Evolutionary conservation across 2,113 vertebrate species (phyloP), one percentile per base, ranked within the genome.

Genomic region (Lynx canadensis): DNA sequence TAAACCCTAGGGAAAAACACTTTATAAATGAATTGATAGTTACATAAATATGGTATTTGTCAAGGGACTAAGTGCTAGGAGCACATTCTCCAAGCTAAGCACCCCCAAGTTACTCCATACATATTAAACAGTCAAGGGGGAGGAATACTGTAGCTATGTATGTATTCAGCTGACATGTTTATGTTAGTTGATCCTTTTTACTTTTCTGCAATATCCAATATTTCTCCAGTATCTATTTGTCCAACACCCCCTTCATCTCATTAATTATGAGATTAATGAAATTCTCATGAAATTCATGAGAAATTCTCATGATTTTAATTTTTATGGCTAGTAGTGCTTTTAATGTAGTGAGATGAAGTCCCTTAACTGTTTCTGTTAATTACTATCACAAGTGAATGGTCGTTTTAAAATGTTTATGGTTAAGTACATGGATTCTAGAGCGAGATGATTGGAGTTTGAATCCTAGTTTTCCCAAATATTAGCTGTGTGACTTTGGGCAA

Each of bases 21-120:
- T 94, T 92, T 83, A 52, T 90, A 96, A 95, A 71, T 84, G 25
- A 97, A 92, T 55, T 52, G 29, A 33, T 89, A 81, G 50, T 82
- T 85, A 52, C 76, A 95, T 97, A 94, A 94, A 79, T 92, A n/a
- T 18, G 57, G 29, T 80, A 29, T 95, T 83, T 92, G 57, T 85
- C 52, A 93, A 78, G 48, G 31, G 36, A 55, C 23, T 96, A 91
- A 92, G 76, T 90, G 19, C 60, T 85, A 38, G n/a, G 36, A 92
- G 11, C n/a, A 55, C 36, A 81, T 80, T 84, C 41, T 95, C 41
- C 15, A 71, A 33, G 23, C 81, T 88, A 78, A 96, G 81, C 12
- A 88, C 21, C 13, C 10, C 4, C 29, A 65, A 55, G 13, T 74
- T 84, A 41, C 29, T 83, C 33, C 63, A 68, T 38, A 78, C 2